Percentiles rank a stretch among this genome's conserved stretches.
These are phyloP conservation scores for Gallinago stenura DNA, from an alignment of 2,797 vertebrate genomes.

Conservation along the genomic window DNA sequence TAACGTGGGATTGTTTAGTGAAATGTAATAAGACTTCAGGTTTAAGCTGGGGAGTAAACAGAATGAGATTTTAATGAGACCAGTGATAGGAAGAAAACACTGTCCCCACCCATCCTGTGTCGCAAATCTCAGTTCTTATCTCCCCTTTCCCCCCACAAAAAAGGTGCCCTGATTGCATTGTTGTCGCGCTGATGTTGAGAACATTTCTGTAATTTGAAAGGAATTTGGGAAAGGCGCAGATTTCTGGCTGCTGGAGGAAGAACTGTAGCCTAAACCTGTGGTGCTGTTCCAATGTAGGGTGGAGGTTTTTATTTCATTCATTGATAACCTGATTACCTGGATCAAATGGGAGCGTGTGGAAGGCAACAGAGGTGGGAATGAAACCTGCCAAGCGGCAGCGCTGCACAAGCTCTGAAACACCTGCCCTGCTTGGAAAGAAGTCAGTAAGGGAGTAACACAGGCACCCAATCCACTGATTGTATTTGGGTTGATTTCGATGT, in stretches of 20 bases:
- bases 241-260: not conserved
- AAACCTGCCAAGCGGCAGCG: not conserved
- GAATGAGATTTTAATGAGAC: conserved; percentile 51
- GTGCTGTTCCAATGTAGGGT: not conserved
- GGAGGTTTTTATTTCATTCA: not conserved
- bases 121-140: not conserved
- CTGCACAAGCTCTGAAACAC: not conserved
- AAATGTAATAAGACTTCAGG: conserved; percentile 40
- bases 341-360: not conserved
- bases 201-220: not conserved
- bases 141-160: not conserved
- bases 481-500: not conserved
- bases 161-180: not conserved
- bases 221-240: not conserved
- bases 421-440: not conserved
- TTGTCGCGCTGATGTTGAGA: not conserved
- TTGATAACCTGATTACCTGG: not conserved
- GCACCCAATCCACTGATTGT: not conserved
- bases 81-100: conserved; percentile 29
- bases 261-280: not conserved
- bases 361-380: not conserved
- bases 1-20: conserved; percentile 51
- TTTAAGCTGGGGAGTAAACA: conserved; percentile 63
- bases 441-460: not conserved
- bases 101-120: conserved; percentile 54